Evolutionary conservation across 2,888 invertebrate species (phyloP).

Genomic region (Xestia sexstrigata): DNA sequence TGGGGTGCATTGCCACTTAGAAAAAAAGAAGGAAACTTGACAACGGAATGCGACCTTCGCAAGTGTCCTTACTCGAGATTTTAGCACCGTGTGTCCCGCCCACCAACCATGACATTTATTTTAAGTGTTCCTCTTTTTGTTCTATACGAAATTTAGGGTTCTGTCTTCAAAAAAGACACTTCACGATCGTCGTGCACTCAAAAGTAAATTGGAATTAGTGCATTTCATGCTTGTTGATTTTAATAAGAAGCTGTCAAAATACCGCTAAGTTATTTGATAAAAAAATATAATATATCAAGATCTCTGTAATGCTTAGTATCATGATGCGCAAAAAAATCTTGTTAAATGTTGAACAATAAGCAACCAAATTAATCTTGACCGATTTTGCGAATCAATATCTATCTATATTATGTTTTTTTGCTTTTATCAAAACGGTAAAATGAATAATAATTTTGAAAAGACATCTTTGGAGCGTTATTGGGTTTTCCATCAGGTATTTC

Average conservation of each 20-base stretch:
- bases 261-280: constrained; percentile 21
- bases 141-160: constrained; percentile 52
- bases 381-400: constrained; percentile 6
- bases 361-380: constrained; percentile 39
- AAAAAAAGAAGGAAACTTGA: constrained; percentile 71
- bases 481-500: too few relatives aligned
- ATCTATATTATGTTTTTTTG: constrained; percentile 7
- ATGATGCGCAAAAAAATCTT: background rate
- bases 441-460: background rate
- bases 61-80: constrained; percentile 83
- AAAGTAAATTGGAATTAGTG: constrained; percentile 24
- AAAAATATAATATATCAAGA: background rate
- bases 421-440: background rate
- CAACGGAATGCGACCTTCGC: constrained; percentile 83
- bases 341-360: constrained; percentile 26
- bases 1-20: constrained; percentile 74
- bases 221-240: constrained; percentile 33
- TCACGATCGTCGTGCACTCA: background rate
- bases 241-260: constrained; percentile 37
- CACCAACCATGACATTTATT: constrained; percentile 81
- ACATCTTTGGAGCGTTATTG: background rate
- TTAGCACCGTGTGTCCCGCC: constrained; percentile 77
- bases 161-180: constrained; percentile 22
- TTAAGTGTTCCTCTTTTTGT: constrained; percentile 70
- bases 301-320: background rate